These are phyloP conservation scores for Brachypodius melanocephalos DNA, from an alignment of 2,113 vertebrate genomes.

Conservation along the genomic window DNA sequence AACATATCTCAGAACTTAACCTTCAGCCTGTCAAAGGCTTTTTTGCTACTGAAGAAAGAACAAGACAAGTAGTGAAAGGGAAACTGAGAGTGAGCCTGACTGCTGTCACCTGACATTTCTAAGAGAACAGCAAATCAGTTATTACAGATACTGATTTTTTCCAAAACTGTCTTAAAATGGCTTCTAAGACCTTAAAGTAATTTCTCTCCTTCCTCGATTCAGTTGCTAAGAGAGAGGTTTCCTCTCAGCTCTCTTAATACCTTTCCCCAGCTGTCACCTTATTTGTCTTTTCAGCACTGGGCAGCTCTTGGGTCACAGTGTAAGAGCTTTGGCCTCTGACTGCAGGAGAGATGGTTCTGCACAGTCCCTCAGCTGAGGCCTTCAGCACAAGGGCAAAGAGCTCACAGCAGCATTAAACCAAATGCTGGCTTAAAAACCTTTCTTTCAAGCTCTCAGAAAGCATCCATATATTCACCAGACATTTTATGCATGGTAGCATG, in stretches of 20 bases:
- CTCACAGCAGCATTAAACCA: not conserved
- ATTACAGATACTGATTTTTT: not conserved
- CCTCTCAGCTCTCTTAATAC: not conserved
- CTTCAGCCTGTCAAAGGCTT: not conserved
- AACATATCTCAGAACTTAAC: not conserved
- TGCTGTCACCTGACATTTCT: not conserved
- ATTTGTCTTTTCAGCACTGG: not conserved
- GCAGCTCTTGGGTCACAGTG: not conserved
- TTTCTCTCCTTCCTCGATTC: not conserved
- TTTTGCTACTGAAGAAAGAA: not conserved
- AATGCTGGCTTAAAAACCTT: not conserved
- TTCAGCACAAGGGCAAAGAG: fast-evolving
- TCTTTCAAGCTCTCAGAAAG: not conserved
- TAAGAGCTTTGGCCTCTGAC: not conserved
- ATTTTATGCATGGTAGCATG: not conserved
- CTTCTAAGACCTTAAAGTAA: not conserved
- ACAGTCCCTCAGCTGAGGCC: not conserved
- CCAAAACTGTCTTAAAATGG: not conserved
- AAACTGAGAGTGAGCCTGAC: not conserved
- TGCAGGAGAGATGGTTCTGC: not conserved
- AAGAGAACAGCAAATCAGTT: not conserved
- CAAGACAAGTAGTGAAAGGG: not conserved
- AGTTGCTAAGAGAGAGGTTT: not conserved
- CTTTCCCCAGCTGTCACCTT: not conserved
- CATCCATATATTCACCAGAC: not conserved